A percentile compares a stretch with the other conserved stretches of the same genome.
These are phyloP conservation scores for Dromas ardeola DNA, from an alignment of 2,113 vertebrate genomes.

Conservation along the genomic window DNA sequence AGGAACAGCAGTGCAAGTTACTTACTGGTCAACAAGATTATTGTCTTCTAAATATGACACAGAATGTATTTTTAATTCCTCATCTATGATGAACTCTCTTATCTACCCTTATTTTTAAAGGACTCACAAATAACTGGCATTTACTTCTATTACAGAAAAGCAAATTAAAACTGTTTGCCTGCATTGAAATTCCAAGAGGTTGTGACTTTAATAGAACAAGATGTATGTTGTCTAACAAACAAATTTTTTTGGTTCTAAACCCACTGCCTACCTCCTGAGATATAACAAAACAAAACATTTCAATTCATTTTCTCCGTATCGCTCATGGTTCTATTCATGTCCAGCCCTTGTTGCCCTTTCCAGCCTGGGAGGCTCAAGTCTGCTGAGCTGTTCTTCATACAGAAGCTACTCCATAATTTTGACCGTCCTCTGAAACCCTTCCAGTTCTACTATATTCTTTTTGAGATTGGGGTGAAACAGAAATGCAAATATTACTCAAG, in stretches of 20 bases:
- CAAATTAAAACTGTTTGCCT: neutral
- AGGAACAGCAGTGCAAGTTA: neutral
- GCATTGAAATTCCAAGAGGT: neutral
- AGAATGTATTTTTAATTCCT: neutral
- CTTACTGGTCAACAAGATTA: neutral
- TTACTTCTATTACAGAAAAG: neutral
- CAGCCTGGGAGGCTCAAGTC: neutral
- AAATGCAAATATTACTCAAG: neutral
- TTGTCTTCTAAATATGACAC: neutral
- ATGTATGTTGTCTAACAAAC: neutral
- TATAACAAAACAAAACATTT: neutral
- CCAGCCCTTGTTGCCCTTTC: neutral
- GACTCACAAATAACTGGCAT: neutral
- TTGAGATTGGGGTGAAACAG: neutral
- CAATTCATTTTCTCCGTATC: neutral
- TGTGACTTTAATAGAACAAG: neutral
- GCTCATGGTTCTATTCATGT: neutral
- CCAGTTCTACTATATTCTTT: neutral
- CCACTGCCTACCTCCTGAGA: neutral
- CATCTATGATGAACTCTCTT: neutral
- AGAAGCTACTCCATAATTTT: neutral
- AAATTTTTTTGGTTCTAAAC: neutral
- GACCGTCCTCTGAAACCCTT: neutral
- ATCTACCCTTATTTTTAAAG: neutral
- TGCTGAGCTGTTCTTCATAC: neutral